Base-by-base conservation (phyloP, 2,113 vertebrate species). In the Archocentrus centrarchus region DNA sequence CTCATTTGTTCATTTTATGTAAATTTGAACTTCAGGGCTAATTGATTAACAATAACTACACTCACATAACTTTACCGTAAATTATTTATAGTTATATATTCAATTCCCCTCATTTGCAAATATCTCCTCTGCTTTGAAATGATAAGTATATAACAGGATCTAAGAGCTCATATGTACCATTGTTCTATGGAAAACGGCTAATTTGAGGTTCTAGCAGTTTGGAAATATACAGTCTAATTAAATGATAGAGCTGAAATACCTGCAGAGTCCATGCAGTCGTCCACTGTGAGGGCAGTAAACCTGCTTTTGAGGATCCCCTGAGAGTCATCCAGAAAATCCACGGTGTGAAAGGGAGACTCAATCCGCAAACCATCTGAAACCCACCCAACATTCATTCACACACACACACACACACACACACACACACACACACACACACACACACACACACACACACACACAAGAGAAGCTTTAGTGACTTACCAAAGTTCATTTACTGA, bases 261-360 rank as follows among this genome's bases (percentile, higher is more conserved):
- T 96, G 96, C 92, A 7, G 97, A 90, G 73, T 98, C 96, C 96
- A 97, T 70, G 84, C 97, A 97, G 73, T 96, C 94, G 7, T 96
- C 94, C 17, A 83, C 15, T 1, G 93, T 91, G 39, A 88, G 22
- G 6, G 91, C 95, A 3, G 86, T 82, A 81, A 98, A 98, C 85
- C 87, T 96, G 92, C 87, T 96, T 75, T 83, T 20, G 62, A 97
- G 90, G 88, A 98, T 96, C 47, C 27, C 81, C 24, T 94, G 91
- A 64, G 90, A 96, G 85, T 96, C 94, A 39, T 97, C 92, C 85
- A 99, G 95, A 83, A 99, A 96, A 55, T 97, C 95, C 83, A 98
- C 93, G 0, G 96, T 96, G 93, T 94, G 94, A 90, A 98, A 94
- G 3, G 98, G 98, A 80, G 97, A 98, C 86, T 95, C 78, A 15